These are phyloP conservation scores for Brachyopa scutellaris DNA, from an alignment of 2,888 invertebrate genomes.

Conservation along the genomic window DNA sequence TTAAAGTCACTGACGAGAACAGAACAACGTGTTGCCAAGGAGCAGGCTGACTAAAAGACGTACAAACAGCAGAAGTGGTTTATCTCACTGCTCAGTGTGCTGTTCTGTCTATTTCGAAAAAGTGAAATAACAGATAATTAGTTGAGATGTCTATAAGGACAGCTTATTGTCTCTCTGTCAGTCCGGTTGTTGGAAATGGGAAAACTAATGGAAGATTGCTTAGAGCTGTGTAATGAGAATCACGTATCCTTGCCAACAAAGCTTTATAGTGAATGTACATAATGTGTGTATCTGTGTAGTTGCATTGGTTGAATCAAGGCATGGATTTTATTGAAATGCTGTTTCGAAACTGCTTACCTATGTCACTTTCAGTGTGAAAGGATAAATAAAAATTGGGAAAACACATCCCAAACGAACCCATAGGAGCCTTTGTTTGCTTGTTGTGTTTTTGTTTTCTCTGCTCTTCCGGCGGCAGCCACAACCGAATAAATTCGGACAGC, in stretches of 20 bases:
- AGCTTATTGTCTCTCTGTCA: constrained; percentile 68
- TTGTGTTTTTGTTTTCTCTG: not conserved
- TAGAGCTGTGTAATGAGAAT: constrained; percentile 53
- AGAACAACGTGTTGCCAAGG: constrained; percentile 39
- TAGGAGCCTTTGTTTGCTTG: constrained; percentile 21
- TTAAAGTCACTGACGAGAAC: constrained; percentile 62
- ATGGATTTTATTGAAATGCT: constrained; percentile 44
- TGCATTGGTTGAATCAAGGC: constrained; percentile 3
- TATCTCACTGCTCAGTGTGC: no score
- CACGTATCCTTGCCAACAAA: constrained; percentile 46
- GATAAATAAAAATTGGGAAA: constrained; percentile 55
- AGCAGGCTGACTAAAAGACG: constrained; percentile 23
- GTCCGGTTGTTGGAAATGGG: constrained; percentile 29
- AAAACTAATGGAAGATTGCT: constrained; percentile 43
- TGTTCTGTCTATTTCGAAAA: constrained; percentile 15
- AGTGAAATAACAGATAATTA: constrained; percentile 62
- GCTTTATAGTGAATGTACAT: not conserved
- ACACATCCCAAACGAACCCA: constrained; percentile 30
- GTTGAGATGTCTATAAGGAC: constrained; percentile 68
- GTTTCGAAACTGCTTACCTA: constrained; percentile 53
- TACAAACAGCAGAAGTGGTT: constrained; percentile 34
- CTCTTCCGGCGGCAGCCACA: constrained; percentile 48
- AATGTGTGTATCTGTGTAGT: not conserved
- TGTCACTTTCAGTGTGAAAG: constrained; percentile 60
- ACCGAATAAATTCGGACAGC: constrained; percentile 68